Evolutionary conservation across 2,113 vertebrate genomes (phyloP), one percentile per base, ranked within the genome.

Genomic region (Oenanthe melanoleuca): DNA sequence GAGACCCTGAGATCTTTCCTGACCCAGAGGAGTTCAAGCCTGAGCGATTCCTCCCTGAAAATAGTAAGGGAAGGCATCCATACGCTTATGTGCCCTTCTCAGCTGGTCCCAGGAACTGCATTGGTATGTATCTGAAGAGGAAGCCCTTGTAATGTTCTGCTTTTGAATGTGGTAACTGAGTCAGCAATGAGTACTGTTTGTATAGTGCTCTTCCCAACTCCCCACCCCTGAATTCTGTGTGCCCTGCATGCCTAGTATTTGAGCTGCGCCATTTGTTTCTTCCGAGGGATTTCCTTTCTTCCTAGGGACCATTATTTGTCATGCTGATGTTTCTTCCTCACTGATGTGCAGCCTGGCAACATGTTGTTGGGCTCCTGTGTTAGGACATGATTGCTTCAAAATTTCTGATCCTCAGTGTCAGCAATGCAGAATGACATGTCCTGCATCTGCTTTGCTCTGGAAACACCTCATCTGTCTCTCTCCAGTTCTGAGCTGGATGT

Each of bases 1-100:
- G 99, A 80, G 98, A 99, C 89, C 98, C 98, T 0, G 96, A 95
- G 3, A 86, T 97, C 91, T 99, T 99, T 95, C 99, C 99, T 2
- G 96, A 99, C 4, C 99, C 99, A 0, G 98, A 99, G 34, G 98
- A 98, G 91, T 99, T 99, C 97, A 97, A 92, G 23, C 99, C 99
- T 3, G 99, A 99, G n/a, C 97, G 99, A 8, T 99, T 99, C 95
- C 90, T 99, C 14, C 97, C 98, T 0, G 98, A 99, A 93, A 99
- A 99, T 38, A 92, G 80, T 0, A 92, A 80, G 14, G 98, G 98
- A 65, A 97, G 99, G 69, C 98, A 98, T 59, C 98, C 99, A 0
- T 99, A 98, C 0, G 96, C 98, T 2, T 99, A 98, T 1, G 96
- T 99, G 84, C 99, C 99, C 44, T 99, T 99, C 95, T 99, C 99